A percentile compares a stretch with the other conserved stretches of the same genome.
Evolutionary conservation across 2,113 vertebrate species (phyloP).

Genomic region (Polypterus bichir): DNA sequence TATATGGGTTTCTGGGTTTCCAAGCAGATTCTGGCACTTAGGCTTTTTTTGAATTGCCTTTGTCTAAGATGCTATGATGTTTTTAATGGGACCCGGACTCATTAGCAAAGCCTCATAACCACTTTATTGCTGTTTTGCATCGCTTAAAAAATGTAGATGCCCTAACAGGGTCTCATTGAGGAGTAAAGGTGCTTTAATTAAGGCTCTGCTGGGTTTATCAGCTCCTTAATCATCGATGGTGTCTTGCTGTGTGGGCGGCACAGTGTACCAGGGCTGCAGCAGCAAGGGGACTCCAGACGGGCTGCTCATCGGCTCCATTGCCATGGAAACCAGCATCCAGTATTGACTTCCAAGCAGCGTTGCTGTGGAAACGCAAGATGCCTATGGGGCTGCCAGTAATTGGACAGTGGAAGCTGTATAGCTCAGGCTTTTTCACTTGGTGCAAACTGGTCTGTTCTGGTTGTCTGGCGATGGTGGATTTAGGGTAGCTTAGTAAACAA

Average conservation of each 20-base stretch:
- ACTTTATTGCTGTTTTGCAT: not conserved
- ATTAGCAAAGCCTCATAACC: too few species aligned
- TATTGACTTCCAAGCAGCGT: constrained; percentile 43
- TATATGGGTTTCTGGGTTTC: too few species aligned
- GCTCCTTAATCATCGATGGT: not conserved
- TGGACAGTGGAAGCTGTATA: constrained; percentile 21
- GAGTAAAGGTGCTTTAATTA: constrained; percentile 4
- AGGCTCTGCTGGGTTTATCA: not conserved
- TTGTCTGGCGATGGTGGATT: too few species aligned
- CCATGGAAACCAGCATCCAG: constrained; percentile 37
- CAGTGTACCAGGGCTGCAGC: not conserved
- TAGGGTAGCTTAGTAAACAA: too few species aligned
- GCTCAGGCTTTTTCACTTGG: too few species aligned
- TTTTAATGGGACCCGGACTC: too few species aligned
- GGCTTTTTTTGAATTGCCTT: too few species aligned
- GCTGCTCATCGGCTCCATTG: constrained; percentile 24
- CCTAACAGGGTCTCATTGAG: not conserved
- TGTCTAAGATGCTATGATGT: too few species aligned
- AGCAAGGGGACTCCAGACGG: constrained; percentile 17
- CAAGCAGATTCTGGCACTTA: too few species aligned
- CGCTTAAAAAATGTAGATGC: not conserved
- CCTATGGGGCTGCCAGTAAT: constrained; percentile 49
- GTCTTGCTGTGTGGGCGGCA: constrained; percentile 1
- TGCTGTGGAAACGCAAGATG: constrained; percentile 52
- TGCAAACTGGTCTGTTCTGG: too few species aligned